These are phyloP conservation scores for Diachasma alloeum DNA, from an alignment of 1,140 invertebrate species.

Conservation along the genomic window DNA sequence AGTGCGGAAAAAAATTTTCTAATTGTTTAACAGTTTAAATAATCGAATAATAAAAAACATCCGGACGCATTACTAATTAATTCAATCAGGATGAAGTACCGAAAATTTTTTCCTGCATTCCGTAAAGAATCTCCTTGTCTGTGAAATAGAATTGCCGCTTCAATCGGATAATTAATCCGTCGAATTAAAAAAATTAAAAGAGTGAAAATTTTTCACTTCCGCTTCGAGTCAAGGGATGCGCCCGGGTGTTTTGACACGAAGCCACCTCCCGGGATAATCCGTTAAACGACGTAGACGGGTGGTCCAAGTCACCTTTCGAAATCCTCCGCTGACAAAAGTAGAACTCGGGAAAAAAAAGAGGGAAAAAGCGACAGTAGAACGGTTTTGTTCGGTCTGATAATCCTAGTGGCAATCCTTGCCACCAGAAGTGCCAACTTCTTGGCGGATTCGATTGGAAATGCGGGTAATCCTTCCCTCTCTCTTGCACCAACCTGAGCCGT, in stretches of 20 bases:
- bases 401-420: conserved; percentile 10
- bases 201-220: not conserved
- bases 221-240: not conserved
- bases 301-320: conserved; percentile 43
- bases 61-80: too few species aligned
- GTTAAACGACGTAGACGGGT: conserved; percentile 56
- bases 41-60: too few species aligned
- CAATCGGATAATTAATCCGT: not conserved
- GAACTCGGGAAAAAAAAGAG: conserved; percentile 13
- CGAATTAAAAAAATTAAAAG: not conserved
- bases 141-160: not conserved
- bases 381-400: not conserved
- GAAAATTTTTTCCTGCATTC: too few species aligned
- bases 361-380: not conserved
- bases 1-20: too few species aligned
- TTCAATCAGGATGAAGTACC: too few species aligned
- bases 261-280: conserved; percentile 58
- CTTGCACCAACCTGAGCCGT: not conserved
- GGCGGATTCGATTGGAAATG: not conserved
- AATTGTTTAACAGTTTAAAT: too few species aligned
- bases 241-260: conserved; percentile 59
- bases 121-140: too few species aligned
- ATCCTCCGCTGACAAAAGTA: conserved; percentile 6
- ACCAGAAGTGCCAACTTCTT: conserved; percentile 18
- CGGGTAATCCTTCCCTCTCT: not conserved